Base-by-base conservation (phyloP, 2,888 invertebrate genomes). In the Ypsolopha scabrella region DNA sequence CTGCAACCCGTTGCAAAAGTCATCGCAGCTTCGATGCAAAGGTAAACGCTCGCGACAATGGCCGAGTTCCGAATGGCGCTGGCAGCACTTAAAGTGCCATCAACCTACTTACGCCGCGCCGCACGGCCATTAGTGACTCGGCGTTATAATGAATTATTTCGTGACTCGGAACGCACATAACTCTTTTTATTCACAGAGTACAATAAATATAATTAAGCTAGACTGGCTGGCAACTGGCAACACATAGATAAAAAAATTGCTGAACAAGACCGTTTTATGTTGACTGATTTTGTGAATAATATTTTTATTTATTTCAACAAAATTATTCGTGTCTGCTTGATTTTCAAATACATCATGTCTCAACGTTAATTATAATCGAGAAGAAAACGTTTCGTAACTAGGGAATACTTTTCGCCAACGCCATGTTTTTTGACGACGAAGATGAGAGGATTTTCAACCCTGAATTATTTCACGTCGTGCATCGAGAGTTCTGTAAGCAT, bases 391-490 rank as follows among this genome's bases (percentile, higher is more conserved):
- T 39, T 39, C 39, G 39, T 39, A 11, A 39, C 11, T 11, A 39
- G 24, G 46, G 11, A 24, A 34, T 46, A n/a, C 10, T 8, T 33
- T 37, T 37, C n/a, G 35, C 45, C 46, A 41, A 35, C 69, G 68
- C 67, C 68, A 83, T 85, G 83, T 82, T 68, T 71, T 80, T 71
- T 62, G 68, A 71, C 58, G 74, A 72, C 43, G 75, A 78, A 54
- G 74, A 76, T 53, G 73, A 72, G 48, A 64, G 65, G 65, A 67
- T 68, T 65, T 62, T 72, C 59, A 68, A 75, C 67, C 79, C 72
- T 53, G 76, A 80, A 58, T 62, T 80, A 63, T 64, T 74, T 68
- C 75, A 75, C 53, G 70, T 76, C 60, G 68, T 79, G 54, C 76
- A 68, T 58, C 75, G 72, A 57, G 76, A 80, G 63, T 60, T 81